Conservation (phyloP, 2,113 vertebrate species). For the Diphyllodes magnificus region DNA sequence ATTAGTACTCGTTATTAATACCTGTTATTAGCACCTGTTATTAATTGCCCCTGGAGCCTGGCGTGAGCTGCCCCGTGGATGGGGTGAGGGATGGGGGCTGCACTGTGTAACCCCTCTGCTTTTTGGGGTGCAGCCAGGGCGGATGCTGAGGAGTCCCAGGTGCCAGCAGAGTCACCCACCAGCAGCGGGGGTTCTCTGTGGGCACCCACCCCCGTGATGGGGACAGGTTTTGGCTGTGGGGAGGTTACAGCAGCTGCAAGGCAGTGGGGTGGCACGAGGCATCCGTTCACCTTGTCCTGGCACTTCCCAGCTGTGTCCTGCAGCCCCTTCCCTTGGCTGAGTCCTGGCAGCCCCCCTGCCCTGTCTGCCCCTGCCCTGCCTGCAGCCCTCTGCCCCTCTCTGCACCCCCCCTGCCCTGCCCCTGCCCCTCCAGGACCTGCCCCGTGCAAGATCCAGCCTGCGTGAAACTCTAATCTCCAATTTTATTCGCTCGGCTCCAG, state of each 20-base stretch:
- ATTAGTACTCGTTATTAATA: slow-evolving; percentile 13
- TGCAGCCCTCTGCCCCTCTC: not conserved
- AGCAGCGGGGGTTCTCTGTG: accelerated
- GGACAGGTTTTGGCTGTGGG: not conserved
- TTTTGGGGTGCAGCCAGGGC: not conserved
- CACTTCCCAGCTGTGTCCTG: not conserved
- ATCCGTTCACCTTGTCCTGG: not conserved
- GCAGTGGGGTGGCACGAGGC: not conserved
- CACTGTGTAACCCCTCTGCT: accelerated
- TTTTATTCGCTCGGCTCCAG: slow-evolving; percentile 80
- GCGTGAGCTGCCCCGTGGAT: accelerated
- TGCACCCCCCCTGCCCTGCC: not conserved
- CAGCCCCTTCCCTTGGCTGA: not conserved
- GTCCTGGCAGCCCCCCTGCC: not conserved
- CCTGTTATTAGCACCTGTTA: not conserved
- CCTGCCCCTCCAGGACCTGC: slow-evolving; percentile 15
- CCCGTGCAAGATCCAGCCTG: slow-evolving; percentile 67
- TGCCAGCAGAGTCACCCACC: not conserved
- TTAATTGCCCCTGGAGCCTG: not conserved
- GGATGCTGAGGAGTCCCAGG: not conserved
- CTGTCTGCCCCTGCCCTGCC: not conserved
- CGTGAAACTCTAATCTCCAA: slow-evolving; percentile 78
- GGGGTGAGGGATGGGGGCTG: not conserved
- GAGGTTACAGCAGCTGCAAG: not conserved
- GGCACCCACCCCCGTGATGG: not conserved